Evolutionary conservation across 1,140 invertebrate genomes (phyloP).

Genomic region (Apis dorsata): DNA sequence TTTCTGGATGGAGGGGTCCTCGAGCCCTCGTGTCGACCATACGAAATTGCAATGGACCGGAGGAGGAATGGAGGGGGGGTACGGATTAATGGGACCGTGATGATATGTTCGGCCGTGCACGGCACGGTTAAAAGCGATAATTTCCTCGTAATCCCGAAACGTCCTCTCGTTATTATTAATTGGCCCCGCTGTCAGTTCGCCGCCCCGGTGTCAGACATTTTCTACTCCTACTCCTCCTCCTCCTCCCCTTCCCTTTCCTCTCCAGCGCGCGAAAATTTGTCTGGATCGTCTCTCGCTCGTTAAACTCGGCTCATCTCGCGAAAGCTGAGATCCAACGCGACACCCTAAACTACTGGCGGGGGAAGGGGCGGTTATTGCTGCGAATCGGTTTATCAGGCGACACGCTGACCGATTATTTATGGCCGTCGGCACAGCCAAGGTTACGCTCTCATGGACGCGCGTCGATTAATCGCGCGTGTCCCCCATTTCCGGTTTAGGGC

Average conservation of each 20-base stretch:
- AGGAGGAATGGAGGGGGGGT: conserved; percentile 52
- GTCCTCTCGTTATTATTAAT: conserved; percentile 73
- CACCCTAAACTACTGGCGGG: not conserved
- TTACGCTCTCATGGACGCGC: not conserved
- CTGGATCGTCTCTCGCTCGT: conserved; percentile 44
- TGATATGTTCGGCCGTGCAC: conserved; percentile 53
- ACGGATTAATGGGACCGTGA: conserved; percentile 59
- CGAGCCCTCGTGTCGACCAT: conserved; percentile 29
- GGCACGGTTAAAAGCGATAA: conserved; percentile 70
- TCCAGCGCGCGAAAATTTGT: conserved; percentile 34
- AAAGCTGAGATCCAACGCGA: conserved; percentile 39
- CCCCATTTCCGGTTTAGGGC: not conserved
- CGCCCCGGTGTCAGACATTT: conserved; percentile 48
- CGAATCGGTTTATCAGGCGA: conserved; percentile 46
- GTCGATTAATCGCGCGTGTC: conserved; percentile 16
- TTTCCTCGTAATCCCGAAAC: conserved; percentile 71
- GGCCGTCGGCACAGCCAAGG: conserved; percentile 33
- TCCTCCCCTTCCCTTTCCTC: not conserved
- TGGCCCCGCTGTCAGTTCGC: conserved; percentile 59
- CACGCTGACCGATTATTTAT: conserved; percentile 50
- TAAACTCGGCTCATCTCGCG: not conserved
- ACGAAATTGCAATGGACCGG: conserved; percentile 61
- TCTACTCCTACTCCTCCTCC: conserved; percentile 9
- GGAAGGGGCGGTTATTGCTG: not conserved
- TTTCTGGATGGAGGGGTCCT: conserved; percentile 20